These are phyloP conservation scores for Cecidostiba fungosa DNA, from an alignment of 2,888 invertebrate species.

Conservation along the genomic window DNA sequence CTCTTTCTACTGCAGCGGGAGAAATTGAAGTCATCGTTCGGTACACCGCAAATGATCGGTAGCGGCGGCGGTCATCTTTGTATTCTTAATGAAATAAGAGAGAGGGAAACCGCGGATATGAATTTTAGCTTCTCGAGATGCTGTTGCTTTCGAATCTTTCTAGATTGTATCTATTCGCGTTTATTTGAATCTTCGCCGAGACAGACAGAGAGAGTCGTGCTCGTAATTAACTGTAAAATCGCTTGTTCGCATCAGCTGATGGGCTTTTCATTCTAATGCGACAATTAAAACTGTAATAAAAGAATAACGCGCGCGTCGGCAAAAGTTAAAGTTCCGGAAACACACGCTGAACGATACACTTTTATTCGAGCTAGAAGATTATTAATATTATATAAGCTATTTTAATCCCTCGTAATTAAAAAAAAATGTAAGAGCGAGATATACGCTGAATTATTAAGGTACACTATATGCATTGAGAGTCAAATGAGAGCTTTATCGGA, in stretches of 20 bases:
- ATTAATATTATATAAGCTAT: conserved; percentile 40
- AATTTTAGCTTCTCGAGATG: conserved; percentile 3
- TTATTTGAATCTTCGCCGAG: not conserved
- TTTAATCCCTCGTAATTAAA: conserved; percentile 53
- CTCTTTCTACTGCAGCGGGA: conserved; percentile 14
- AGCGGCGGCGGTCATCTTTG: conserved; percentile 56
- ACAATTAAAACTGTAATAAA: not conserved
- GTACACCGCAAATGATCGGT: conserved; percentile 62
- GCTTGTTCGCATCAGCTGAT: not conserved
- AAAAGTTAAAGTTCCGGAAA: not conserved
- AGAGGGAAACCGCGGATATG: conserved; percentile 39
- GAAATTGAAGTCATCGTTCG: conserved; percentile 53
- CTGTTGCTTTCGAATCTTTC: conserved; percentile 24
- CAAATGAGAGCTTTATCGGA: conserved; percentile 47
- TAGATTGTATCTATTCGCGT: not conserved
- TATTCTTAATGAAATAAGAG: conserved; percentile 62
- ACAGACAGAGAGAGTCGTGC: not conserved
- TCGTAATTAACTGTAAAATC: not conserved
- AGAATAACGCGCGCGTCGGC: not conserved
- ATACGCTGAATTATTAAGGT: conserved; percentile 38
- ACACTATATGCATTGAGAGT: not conserved
- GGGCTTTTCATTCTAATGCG: not conserved
- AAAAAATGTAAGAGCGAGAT: conserved; percentile 46
- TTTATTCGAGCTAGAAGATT: not conserved
- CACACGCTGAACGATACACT: not conserved